Evolutionary conservation across 2,888 invertebrate genomes (phyloP).

Genomic region (Ochropleura plecta): DNA sequence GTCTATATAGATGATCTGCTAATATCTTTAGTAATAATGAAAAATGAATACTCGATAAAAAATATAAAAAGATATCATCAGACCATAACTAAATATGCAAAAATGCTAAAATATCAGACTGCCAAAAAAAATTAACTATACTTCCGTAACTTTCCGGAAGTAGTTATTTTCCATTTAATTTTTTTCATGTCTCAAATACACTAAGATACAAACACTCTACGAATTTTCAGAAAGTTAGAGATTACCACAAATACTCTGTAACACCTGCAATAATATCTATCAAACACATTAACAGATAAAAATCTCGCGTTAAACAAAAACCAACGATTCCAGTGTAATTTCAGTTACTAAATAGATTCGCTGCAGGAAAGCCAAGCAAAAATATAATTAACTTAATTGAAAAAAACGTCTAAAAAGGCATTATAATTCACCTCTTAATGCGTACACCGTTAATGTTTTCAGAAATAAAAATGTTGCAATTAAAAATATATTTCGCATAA

Average conservation of each 20-base stretch:
- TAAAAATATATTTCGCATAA: conserved; percentile 80
- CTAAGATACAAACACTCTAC: background rate
- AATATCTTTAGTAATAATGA: too few species aligned
- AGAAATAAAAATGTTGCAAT: conserved; percentile 77
- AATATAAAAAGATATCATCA: too few species aligned
- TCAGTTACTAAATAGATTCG: conserved; percentile 56
- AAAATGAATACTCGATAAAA: too few species aligned
- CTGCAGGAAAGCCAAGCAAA: conserved; percentile 71
- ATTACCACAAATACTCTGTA: background rate
- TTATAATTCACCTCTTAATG: conserved; percentile 84
- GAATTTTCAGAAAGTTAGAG: background rate
- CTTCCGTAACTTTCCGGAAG: too few species aligned
- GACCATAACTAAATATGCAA: too few species aligned
- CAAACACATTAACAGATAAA: conserved; percentile 44
- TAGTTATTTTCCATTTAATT: too few species aligned
- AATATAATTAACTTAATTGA: conserved; percentile 86
- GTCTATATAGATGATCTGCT: too few species aligned
- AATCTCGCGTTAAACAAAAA: conserved; percentile 39
- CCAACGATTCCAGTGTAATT: conserved; percentile 50
- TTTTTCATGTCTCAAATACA: too few species aligned
- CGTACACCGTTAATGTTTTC: conserved; percentile 78
- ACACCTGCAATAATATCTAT: background rate
- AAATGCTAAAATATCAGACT: too few species aligned
- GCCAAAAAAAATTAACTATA: too few species aligned
- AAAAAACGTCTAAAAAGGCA: conserved; percentile 75